Percentiles rank a stretch among this genome's conserved stretches.
phyloP scores from a whole-genome alignment of 2,888 invertebrate species.

The Eilema caniola region DNA sequence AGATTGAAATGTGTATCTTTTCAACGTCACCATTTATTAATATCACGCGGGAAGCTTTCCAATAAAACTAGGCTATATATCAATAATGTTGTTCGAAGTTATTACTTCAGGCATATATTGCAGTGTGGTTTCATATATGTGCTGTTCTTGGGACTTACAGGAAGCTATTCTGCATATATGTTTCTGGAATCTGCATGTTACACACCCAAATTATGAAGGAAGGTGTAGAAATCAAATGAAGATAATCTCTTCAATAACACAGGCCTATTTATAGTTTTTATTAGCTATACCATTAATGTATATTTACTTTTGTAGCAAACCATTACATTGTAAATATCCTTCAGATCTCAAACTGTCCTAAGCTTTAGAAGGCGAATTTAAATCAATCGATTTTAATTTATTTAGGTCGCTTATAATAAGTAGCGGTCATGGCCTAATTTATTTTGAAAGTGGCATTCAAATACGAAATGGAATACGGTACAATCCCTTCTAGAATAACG shows the following conservation, averaged over 20 bases:
- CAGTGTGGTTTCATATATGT: not conserved
- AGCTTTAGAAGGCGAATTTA: not conserved
- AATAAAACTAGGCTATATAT: not conserved
- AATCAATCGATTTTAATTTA: not conserved
- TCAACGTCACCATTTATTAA: not conserved
- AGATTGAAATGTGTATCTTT: not conserved
- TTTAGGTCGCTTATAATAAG: not conserved
- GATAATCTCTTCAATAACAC: not conserved
- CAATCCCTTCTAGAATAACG: slow-evolving; percentile 16
- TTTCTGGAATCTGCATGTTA: no score
- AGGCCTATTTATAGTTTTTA: no score
- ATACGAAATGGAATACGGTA: slow-evolving; percentile 3
- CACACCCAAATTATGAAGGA: not conserved
- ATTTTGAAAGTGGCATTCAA: not conserved
- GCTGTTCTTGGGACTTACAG: not conserved
- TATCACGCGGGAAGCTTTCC: not conserved
- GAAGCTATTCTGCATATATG: not conserved
- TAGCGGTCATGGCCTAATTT: not conserved
- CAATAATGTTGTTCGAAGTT: not conserved
- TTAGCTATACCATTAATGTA: not conserved
- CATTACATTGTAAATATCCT: not conserved
- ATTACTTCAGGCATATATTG: not conserved
- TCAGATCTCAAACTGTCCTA: no score
- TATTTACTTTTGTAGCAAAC: not conserved
- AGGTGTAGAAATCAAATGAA: not conserved